Evolutionary conservation across 2,888 invertebrate species (phyloP), one percentile per base, ranked within the genome.

Genomic region (Trichopoda pennipes): DNA sequence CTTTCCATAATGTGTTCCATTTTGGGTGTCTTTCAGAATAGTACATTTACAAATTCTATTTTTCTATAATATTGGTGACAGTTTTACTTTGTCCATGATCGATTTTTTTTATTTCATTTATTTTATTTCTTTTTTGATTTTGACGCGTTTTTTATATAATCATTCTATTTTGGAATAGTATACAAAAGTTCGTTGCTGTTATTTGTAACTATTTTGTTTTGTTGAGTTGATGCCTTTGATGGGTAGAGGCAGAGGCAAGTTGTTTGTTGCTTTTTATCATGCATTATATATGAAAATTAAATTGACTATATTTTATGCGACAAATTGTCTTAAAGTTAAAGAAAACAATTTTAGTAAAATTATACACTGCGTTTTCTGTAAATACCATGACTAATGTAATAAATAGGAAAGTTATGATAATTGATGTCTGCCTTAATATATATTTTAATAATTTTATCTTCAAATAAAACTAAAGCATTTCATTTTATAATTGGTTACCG

Each of bases 81-180:
- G 86, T 88, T 87, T 89, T 87, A 88, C 86, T 89, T 86, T 88
- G 88, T 89, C 89, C 90, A 88, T 86, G 86, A 87, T 86, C 85
- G 17, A 16, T 55, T 68, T 64, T 38, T 72, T 51, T 61, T 61
- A 17, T 53, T 53, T 47, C 44, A 0, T 61, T 28, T 47, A 58
- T 75, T 76, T 68, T 28, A 60, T 35, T 68, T 72, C 19, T 60
- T 68, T 73, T 81, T 56, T 51, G 73, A 58, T 81, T 69, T 14
- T 73, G 73, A 73, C 77, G 77, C 68, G 60, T 69, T 80, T 32
- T 28, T 56, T 58, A 28, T 73, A 14, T 35, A 60, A 74, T 77
- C 73, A 78, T 73, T 63, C 73, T 73, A 58, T 78, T 77, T 75
- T 38, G 38, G 55, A 79, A 69, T 53, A 35, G 38, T 64, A 28